Percentiles rank a stretch among this genome's conserved stretches.
Conservation (phyloP, 2,113 vertebrate species). For the Trinectes maculatus region DNA sequence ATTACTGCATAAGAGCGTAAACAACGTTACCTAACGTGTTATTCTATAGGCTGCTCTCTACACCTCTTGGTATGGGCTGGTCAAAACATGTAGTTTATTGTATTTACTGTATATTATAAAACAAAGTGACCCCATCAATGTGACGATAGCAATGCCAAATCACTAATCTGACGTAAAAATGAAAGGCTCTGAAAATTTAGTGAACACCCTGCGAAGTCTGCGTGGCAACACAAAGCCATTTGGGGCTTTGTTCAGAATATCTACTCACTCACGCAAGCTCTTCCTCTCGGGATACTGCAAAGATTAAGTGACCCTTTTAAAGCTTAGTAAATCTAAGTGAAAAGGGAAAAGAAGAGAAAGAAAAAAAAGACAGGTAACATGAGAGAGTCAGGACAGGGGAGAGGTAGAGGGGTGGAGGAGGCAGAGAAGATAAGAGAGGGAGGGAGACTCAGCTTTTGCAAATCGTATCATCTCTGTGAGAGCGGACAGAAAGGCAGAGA, state of each 20-base stretch:
- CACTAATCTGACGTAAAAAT: constrained; percentile 18
- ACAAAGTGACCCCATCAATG: constrained; percentile 11
- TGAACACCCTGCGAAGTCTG: constrained; percentile 1
- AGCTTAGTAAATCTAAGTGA: constrained; percentile 65
- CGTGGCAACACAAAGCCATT: constrained; percentile 32
- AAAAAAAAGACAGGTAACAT: constrained; percentile 50
- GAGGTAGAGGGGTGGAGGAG: constrained; percentile 41
- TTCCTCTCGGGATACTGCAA: constrained; percentile 53
- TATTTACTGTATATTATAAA: no score
- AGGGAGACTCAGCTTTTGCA: constrained; percentile 55
- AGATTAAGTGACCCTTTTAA: constrained; percentile 66
- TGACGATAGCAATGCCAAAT: constrained; percentile 1
- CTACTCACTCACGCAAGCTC: constrained; percentile 43
- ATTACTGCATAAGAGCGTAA: not conserved
- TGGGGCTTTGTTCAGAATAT: constrained; percentile 41
- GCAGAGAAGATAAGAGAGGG: constrained; percentile 31
- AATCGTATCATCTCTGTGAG: constrained; percentile 74
- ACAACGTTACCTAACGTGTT: not conserved
- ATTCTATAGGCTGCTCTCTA: not conserved
- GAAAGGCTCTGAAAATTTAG: constrained; percentile 8
- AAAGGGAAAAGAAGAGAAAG: constrained; percentile 54
- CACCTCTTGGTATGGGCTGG: not conserved
- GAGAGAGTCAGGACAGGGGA: constrained; percentile 51
- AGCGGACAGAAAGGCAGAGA: constrained; percentile 67
- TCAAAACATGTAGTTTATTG: not conserved